Evolutionary conservation across 2,797 vertebrate species (phyloP), one percentile per base, ranked within the genome.

Genomic region (Anguilla megastoma): DNA sequence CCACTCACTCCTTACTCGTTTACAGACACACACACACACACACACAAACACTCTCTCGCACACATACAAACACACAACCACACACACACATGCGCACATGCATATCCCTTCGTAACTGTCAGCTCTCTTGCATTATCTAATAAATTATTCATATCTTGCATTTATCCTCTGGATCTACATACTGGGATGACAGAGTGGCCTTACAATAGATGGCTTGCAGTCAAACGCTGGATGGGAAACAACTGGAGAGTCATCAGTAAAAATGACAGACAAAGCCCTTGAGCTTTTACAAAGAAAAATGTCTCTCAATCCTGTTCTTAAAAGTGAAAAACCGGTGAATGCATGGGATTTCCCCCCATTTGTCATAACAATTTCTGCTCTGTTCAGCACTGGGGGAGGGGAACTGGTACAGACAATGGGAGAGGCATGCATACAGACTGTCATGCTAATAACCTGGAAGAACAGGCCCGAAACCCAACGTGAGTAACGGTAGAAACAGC

Each of bases 81-180:
- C n/a, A 52, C 50, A 52, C 50, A 52, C 50, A 52, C 50, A 52
- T 12, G 10, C 50, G 4, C 50, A 52, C 50, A 52, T 76, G 30
- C 71, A 36, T 14, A 36, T 14, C 12, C 30, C 30, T 36, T n/a
- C 0, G 36, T 41, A 6, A 14, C 69, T 30, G 54, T 63, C 86
- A 87, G 50, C 48, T 36, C 52, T 41, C 69, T 18, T 54, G 48
- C 85, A 88, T 56, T 30, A 52, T 83, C 86, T 85, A 14, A 88
- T 88, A 30, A 89, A 89, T 87, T n/a, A 89, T 85, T 87, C 79
- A 84, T 90, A 58, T 9, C 21, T 3, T 36, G n/a, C 48, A 30
- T 63, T 84, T 63, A 84, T 80, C 58, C 27, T 89, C 52, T 86
- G 91, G 90, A 87, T 89, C 89, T 90, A 89, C 71, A 87, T 87